Conservation (phyloP, 2,797 vertebrate species). For the Rhyacichthys aspro region DNA sequence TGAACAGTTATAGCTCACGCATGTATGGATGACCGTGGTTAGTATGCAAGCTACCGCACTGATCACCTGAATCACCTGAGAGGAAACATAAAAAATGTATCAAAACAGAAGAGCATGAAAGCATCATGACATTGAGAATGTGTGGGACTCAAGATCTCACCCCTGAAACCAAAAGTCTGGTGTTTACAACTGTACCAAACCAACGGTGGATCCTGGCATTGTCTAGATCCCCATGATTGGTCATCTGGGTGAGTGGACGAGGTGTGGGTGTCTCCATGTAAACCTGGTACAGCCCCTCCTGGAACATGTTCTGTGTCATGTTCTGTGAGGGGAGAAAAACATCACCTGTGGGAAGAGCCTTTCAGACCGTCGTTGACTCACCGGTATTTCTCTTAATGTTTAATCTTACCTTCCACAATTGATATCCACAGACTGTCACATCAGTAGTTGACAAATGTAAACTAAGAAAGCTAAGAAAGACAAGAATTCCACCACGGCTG, state of each 20-base stretch:
- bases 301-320: conserved; percentile 82
- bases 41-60: conserved; percentile 68
- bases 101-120: background rate
- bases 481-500: conserved; percentile 18
- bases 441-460: background rate
- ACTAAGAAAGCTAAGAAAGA: conserved; percentile 7
- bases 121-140: background rate
- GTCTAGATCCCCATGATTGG: conserved; percentile 38
- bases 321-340: conserved; percentile 41
- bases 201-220: conserved; percentile 75
- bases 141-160: conserved; percentile 46
- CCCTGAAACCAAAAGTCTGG: conserved; percentile 74
- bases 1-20: conserved; percentile 75
- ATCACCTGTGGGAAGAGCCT: background rate
- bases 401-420: conserved; percentile 41
- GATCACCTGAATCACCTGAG: conserved; percentile 74
- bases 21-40: conserved; percentile 67
- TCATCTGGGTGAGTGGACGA: background rate
- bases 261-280: conserved; percentile 59
- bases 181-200: conserved; percentile 78
- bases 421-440: conserved; percentile 29
- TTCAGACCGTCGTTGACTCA: background rate
- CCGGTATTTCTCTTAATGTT: background rate
- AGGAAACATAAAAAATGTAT: background rate
- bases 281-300: conserved; percentile 81